These are phyloP conservation scores for Caenorhabditis afra DNA, from an alignment of 2,888 invertebrate genomes.

Conservation along the genomic window DNA sequence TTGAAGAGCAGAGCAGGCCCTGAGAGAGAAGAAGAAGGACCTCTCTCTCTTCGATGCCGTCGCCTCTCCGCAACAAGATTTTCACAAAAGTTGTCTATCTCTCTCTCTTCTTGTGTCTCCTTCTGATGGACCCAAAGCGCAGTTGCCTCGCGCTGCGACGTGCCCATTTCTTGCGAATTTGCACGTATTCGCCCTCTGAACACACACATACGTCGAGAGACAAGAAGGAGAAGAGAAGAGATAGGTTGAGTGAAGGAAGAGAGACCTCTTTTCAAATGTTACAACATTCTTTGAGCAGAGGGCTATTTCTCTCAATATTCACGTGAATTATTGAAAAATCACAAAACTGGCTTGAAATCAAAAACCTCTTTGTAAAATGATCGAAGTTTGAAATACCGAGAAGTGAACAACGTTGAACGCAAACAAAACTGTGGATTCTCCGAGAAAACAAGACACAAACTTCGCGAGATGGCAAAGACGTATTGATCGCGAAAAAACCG, in stretches of 20 bases:
- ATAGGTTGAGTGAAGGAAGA: constrained; percentile 18
- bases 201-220: constrained; percentile 41
- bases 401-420: background rate
- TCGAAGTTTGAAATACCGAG: no score
- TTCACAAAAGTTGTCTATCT: constrained; percentile 48
- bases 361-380: no score
- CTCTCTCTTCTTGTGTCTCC: constrained; percentile 40
- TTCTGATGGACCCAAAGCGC: constrained; percentile 58
- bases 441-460: constrained; percentile 1
- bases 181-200: constrained; percentile 61
- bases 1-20: constrained; percentile 3
- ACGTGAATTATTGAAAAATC: constrained; percentile 3
- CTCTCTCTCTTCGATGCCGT: constrained; percentile 17
- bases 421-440: background rate
- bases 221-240: constrained; percentile 12
- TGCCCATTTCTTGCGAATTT: constrained; percentile 51
- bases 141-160: constrained; percentile 34
- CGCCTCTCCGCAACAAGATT: constrained; percentile 34
- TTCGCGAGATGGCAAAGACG: constrained; percentile 5
- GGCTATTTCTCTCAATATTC: constrained; percentile 15
- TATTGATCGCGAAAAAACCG: background rate
- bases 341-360: no score
- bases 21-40: background rate
- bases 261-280: constrained; percentile 27
- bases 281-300: constrained; percentile 34